Conservation (phyloP, 2,113 vertebrate genomes). For the Beaufortia kweichowensis region DNA sequence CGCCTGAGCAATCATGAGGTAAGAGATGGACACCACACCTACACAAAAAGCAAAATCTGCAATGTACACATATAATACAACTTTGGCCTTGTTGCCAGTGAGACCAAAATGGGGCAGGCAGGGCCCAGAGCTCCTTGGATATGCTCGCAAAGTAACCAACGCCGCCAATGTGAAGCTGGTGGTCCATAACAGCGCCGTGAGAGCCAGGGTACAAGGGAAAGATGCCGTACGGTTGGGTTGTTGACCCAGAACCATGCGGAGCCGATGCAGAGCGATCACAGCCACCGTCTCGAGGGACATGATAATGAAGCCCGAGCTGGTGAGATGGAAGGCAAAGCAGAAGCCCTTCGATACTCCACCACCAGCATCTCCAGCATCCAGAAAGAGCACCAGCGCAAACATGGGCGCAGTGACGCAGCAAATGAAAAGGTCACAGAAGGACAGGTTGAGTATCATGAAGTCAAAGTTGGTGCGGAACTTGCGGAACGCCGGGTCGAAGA, state of each 20-base stretch:
- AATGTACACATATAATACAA: slow-evolving; percentile 86
- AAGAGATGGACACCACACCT: slow-evolving; percentile 86
- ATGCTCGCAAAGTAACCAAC: slow-evolving; percentile 82
- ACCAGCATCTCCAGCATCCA: slow-evolving; percentile 70
- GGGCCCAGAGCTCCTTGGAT: slow-evolving; percentile 76
- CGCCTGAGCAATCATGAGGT: slow-evolving; percentile 89
- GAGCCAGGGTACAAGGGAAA: slow-evolving; percentile 84
- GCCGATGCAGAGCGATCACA: slow-evolving; percentile 89
- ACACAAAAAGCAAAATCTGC: slow-evolving; percentile 92
- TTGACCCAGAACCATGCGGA: slow-evolving; percentile 91
- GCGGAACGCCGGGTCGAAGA: slow-evolving; percentile 92
- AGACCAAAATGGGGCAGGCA: slow-evolving; percentile 90
- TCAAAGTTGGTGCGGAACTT: slow-evolving; percentile 97
- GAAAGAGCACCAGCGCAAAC: slow-evolving; percentile 88
- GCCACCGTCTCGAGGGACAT: slow-evolving; percentile 96
- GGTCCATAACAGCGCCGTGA: slow-evolving; percentile 87
- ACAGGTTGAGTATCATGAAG: slow-evolving; percentile 96
- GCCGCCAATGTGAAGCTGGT: slow-evolving; percentile 91
- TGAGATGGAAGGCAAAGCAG: slow-evolving; percentile 93
- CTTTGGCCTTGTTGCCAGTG: slow-evolving; percentile 72
- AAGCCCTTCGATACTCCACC: slow-evolving; percentile 81
- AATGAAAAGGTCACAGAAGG: slow-evolving; percentile 95
- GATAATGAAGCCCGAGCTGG: slow-evolving; percentile 91
- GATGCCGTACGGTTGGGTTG: slow-evolving; percentile 84
- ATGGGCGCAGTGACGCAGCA: slow-evolving; percentile 91